Conservation (phyloP, 2,888 invertebrate genomes). For the Acanthoscelides obtectus region DNA sequence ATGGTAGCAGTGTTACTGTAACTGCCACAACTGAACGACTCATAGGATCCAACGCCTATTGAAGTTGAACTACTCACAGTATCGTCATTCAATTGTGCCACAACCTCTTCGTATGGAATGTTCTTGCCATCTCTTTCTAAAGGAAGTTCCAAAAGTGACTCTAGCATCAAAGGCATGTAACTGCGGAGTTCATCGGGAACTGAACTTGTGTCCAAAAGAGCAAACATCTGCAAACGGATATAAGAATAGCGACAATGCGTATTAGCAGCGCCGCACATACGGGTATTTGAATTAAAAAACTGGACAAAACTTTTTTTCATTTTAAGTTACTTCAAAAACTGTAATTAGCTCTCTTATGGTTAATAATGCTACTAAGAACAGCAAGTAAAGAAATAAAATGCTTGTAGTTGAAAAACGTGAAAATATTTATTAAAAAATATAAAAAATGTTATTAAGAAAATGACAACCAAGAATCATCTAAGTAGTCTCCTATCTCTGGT, state of each 20-base stretch:
- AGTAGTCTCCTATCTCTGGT: no score
- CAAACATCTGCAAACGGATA: constrained; percentile 67
- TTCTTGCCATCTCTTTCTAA: constrained; percentile 55
- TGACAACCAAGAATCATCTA: no score
- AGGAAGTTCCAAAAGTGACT: constrained; percentile 73
- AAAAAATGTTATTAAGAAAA: no score
- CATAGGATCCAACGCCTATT: constrained; percentile 55
- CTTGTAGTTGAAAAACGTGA: no score
- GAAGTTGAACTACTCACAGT: constrained; percentile 60
- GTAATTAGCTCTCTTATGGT: no score
- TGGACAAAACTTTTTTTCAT: constrained; percentile 7
- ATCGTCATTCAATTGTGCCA: constrained; percentile 73
- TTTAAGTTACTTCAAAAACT: no score
- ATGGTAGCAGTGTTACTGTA: constrained; percentile 65
- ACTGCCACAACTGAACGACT: constrained; percentile 66
- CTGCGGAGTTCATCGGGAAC: constrained; percentile 57
- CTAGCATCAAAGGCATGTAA: constrained; percentile 71
- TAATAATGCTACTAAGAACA: no score
- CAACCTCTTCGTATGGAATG: constrained; percentile 64
- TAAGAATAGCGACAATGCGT: no score
- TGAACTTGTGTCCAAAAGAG: constrained; percentile 64
- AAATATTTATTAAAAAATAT: no score
- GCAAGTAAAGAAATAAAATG: no score
- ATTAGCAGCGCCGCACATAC: no score
- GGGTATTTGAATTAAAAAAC: no score